phyloP scores from a whole-genome alignment of 2,797 vertebrate species.

The Adrianichthys oophorus region DNA sequence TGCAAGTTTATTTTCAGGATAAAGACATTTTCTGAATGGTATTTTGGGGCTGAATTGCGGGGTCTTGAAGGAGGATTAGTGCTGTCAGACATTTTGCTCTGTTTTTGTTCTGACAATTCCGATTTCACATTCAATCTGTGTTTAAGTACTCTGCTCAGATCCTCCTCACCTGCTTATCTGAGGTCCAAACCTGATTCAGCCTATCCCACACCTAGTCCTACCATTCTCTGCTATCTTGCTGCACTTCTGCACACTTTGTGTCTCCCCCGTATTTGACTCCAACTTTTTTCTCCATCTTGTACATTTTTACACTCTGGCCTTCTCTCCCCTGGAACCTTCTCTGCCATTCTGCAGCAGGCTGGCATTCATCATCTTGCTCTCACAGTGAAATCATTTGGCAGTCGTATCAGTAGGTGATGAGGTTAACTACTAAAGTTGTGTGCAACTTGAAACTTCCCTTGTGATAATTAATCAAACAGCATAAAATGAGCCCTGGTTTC shows the following conservation, averaged over 20 bases:
- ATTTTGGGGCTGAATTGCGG: slow-evolving; percentile 76
- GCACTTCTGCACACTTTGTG: slow-evolving; percentile 20
- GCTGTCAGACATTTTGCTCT: slow-evolving; percentile 77
- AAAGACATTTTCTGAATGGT: slow-evolving; percentile 79
- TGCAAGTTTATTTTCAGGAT: slow-evolving; percentile 80
- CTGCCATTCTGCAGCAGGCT: slow-evolving; percentile 73
- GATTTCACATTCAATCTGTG: slow-evolving; percentile 79
- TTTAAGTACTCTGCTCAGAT: slow-evolving; percentile 76
- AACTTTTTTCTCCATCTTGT: slow-evolving; percentile 36
- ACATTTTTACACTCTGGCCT: slow-evolving; percentile 43
- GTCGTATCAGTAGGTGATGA: slow-evolving; percentile 85
- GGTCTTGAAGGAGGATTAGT: slow-evolving; percentile 78
- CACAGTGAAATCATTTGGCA: slow-evolving; percentile 87
- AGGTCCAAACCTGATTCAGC: slow-evolving; percentile 70
- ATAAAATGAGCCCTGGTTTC: slow-evolving; percentile 75
- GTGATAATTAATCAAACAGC: slow-evolving; percentile 91
- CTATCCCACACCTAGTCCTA: slow-evolving; percentile 44
- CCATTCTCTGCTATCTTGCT: slow-evolving; percentile 46
- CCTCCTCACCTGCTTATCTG: slow-evolving; percentile 71
- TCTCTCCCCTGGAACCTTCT: slow-evolving; percentile 63
- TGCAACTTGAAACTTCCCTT: slow-evolving; percentile 87
- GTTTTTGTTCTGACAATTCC: slow-evolving; percentile 78
- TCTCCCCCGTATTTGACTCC: background rate
- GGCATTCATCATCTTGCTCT: slow-evolving; percentile 87
- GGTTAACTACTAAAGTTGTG: slow-evolving; percentile 96